phyloP scores from a whole-genome alignment of 2,797 vertebrate genomes.

The Chelmon rostratus region DNA sequence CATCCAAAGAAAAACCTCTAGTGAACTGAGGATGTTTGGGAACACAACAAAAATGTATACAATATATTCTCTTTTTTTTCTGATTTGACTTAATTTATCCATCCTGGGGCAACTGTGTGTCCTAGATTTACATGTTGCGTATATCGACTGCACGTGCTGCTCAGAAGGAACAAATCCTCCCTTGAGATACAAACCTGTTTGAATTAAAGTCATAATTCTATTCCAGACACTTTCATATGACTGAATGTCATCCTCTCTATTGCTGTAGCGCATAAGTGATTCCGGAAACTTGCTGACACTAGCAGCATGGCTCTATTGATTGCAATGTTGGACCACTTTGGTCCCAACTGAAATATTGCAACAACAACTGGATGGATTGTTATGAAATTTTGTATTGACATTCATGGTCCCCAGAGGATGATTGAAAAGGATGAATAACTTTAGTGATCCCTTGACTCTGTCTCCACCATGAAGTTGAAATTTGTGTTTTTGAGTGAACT shows the following conservation, averaged over 20 bases:
- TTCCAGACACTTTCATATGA: constrained; percentile 43
- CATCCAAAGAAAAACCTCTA: constrained; percentile 11
- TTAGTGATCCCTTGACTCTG: background rate
- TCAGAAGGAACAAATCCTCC: constrained; percentile 50
- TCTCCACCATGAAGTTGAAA: background rate
- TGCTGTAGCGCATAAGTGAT: constrained; percentile 15
- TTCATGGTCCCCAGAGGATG: background rate
- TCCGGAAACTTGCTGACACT: background rate
- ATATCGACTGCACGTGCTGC: constrained; percentile 49
- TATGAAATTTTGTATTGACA: background rate
- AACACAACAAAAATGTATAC: constrained; percentile 43
- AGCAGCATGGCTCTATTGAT: background rate
- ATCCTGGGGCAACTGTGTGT: constrained; percentile 39
- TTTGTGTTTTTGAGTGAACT: background rate
- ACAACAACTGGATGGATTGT: background rate
- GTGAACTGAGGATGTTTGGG: constrained; percentile 24
- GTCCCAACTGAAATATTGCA: background rate
- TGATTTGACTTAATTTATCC: constrained; percentile 55
- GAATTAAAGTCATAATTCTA: constrained; percentile 49
- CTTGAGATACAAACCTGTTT: constrained; percentile 45
- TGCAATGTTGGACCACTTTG: background rate
- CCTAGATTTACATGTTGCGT: constrained; percentile 64
- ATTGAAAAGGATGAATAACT: background rate
- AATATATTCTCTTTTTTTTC: constrained; percentile 7
- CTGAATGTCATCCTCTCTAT: constrained; percentile 12